Base-by-base conservation (phyloP, 2,797 vertebrate genomes). In the Takifugu ocellatus region DNA sequence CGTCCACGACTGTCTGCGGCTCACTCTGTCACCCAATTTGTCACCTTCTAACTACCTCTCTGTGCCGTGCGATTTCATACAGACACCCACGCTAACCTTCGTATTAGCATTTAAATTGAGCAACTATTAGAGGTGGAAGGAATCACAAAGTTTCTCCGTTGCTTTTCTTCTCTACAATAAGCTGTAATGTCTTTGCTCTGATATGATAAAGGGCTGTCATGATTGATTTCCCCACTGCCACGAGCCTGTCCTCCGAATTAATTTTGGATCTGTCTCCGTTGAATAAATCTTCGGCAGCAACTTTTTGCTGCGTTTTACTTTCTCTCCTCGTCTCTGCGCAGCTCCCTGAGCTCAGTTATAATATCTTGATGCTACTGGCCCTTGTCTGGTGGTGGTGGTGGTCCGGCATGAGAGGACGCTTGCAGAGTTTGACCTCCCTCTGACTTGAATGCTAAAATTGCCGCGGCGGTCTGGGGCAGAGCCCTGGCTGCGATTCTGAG, bases 91-190 rank as follows among this genome's bases (percentile, higher is more conserved):
- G 54, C 75, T 55, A 58, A 73, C 61, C 47, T 65, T 66, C 54
- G 53, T 59, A 87, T 87, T 86, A 79, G 72, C 83, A 83, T 82
- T 85, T 82, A 80, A 87, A 85, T 79, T 72, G 75, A 56, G 64
- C 21, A 51, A 64, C 48, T 55, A 59, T 61, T 46, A 15, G 43
- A 24, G 54, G 12, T 49, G 36, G 53, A 16, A 46, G 24, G 10
- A 45, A 64, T 70, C 55, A 59, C 46, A 45, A 46, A 63, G 59
- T 61, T 51, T 31, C 49, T 48, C 46, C 67, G 66, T 49, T 27
- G 27, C 52, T 54, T 59, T 25, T 62, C 27, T 56, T 63, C 33
- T 42, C 55, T 56, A 33, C 63, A 72, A 79, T 76, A 69, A 51
- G 49, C 62, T 69, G 63, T 71, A 73, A 76, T 66, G 59, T 64